Conservation (phyloP, 2,113 vertebrate genomes). For the Glareola pratincola region DNA sequence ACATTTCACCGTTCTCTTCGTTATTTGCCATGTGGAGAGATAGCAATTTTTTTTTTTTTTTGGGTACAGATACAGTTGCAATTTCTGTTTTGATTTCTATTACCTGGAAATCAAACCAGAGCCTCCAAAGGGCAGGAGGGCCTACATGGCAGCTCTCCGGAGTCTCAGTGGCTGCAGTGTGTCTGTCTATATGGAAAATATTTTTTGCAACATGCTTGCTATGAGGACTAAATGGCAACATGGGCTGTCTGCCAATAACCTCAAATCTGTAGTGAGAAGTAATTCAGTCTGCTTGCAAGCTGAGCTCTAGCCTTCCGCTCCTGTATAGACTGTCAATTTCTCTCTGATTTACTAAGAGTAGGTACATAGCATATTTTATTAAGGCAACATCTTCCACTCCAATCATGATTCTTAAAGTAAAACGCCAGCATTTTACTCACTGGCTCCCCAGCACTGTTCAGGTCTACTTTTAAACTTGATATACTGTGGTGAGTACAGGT, state of each 20-base stretch:
- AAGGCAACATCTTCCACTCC: constrained; percentile 21
- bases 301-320: constrained; percentile 16
- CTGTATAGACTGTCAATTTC: constrained; percentile 10
- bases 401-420: constrained; percentile 4
- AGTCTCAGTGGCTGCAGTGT: constrained; percentile 40
- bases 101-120: constrained; percentile 13
- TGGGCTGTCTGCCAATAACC: constrained; percentile 45
- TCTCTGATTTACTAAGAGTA: constrained; percentile 17
- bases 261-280: constrained; percentile 48
- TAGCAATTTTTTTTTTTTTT: constrained; percentile 18
- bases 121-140: background rate
- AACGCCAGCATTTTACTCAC: background rate
- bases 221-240: constrained; percentile 56
- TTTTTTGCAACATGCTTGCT: constrained; percentile 28
- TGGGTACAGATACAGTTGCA: background rate
- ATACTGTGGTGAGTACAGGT: background rate
- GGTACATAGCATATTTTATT: constrained; percentile 33
- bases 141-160: background rate
- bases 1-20: background rate
- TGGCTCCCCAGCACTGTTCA: background rate
- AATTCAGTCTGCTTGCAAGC: constrained; percentile 44
- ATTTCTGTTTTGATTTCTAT: constrained; percentile 4
- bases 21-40: background rate
- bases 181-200: constrained; percentile 33
- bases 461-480: constrained; percentile 12